Evolutionary conservation across 2,888 invertebrate species (phyloP).

Genomic region (Desoria tigrina): DNA sequence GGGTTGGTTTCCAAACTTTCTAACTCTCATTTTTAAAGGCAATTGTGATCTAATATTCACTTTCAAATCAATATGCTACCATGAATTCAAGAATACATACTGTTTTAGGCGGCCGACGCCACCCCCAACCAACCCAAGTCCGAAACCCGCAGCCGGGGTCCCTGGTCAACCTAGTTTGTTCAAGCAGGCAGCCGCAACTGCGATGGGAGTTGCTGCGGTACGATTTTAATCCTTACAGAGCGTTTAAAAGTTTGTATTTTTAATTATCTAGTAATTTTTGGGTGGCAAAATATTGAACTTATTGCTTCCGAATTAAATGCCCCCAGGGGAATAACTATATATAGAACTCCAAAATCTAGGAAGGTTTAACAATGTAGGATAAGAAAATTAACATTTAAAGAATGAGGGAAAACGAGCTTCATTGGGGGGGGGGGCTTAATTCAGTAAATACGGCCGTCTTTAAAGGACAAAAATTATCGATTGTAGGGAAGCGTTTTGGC

Average conservation of each 20-base stretch:
- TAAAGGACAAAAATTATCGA: neutral
- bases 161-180: conserved; percentile 22
- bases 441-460: no score
- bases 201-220: conserved; percentile 39
- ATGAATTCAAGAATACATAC: no score
- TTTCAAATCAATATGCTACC: neutral
- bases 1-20: no score
- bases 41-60: neutral
- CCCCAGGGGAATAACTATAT: no score
- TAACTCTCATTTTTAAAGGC: neutral
- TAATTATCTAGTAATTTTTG: no score
- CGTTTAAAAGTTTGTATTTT: neutral
- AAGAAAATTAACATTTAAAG: no score
- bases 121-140: conserved; percentile 20
- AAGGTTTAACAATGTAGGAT: no score
- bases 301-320: no score
- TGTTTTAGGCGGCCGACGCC: neutral
- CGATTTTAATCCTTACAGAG: neutral
- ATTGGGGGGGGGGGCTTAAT: no score
- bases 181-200: conserved; percentile 33
- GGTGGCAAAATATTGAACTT: no score
- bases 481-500: conserved; percentile 34
- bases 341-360: no score
- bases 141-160: neutral
- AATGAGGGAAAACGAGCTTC: no score